These are phyloP conservation scores for Phoxinus dragarum DNA, from an alignment of 2,797 vertebrate species.

Conservation along the genomic window DNA sequence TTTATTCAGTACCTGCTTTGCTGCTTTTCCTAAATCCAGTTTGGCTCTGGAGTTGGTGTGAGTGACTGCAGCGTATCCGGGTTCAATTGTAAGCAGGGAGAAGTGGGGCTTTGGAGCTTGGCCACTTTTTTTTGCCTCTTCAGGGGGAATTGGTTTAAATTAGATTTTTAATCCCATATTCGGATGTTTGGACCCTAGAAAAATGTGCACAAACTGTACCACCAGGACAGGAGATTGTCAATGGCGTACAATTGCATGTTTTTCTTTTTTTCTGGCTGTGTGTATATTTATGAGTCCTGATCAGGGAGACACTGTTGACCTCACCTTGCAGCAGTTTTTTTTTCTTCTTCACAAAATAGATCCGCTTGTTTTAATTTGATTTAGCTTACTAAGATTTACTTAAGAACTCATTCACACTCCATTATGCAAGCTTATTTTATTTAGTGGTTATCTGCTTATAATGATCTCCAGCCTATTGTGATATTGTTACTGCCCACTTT, in stretches of 20 bases:
- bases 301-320: neutral
- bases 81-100: neutral
- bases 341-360: neutral
- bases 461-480: constrained; percentile 17
- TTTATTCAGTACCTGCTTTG: constrained; percentile 1
- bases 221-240: neutral
- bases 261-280: neutral
- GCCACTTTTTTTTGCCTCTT: neutral
- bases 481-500: constrained; percentile 23
- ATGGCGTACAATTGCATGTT: neutral
- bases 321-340: neutral
- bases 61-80: neutral
- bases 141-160: neutral
- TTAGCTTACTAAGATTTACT: neutral
- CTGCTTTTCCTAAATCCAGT: constrained; percentile 5
- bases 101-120: neutral
- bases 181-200: neutral
- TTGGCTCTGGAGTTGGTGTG: neutral
- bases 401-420: neutral
- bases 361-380: constrained; percentile 5
- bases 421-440: constrained; percentile 1
- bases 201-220: neutral
- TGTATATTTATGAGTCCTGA: neutral
- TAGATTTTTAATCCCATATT: neutral
- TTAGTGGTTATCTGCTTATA: constrained; percentile 30